Evolutionary conservation across 2,888 invertebrate genomes (phyloP).

Genomic region (Trisateles emortualis): DNA sequence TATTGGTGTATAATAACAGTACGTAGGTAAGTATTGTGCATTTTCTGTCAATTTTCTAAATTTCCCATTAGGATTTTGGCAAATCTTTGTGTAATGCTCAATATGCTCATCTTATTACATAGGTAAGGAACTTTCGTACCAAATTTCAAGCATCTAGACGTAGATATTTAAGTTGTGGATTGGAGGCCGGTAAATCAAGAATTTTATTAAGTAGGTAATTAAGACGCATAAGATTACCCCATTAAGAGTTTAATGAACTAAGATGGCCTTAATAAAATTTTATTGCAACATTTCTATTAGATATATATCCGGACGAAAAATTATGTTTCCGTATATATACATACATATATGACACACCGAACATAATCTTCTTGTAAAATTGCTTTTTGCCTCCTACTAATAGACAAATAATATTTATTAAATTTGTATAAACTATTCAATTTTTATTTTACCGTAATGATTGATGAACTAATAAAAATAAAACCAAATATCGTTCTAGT

Average conservation of each 20-base stretch:
- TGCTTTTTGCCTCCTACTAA: neutral
- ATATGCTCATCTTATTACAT: no score
- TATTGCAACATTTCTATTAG: neutral
- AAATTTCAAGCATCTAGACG: no score
- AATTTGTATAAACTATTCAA: neutral
- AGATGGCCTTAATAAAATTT: neutral
- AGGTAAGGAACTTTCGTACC: no score
- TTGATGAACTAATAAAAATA: neutral
- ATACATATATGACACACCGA: neutral
- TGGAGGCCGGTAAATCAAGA: no score
- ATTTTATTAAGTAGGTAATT: neutral
- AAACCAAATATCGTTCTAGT: neutral
- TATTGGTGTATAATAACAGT: no score
- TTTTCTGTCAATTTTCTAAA: no score
- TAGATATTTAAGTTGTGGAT: no score
- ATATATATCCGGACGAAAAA: conserved; percentile 6
- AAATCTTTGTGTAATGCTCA: no score
- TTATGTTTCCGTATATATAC: conserved; percentile 13
- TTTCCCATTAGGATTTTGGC: no score
- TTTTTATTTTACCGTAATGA: neutral
- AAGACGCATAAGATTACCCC: no score
- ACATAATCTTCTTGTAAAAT: neutral
- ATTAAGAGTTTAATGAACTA: conserved; percentile 8
- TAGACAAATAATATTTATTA: neutral
- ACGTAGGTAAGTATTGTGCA: no score